phyloP scores from a whole-genome alignment of 1,140 invertebrate genomes.

The Eumeta japonica region DNA sequence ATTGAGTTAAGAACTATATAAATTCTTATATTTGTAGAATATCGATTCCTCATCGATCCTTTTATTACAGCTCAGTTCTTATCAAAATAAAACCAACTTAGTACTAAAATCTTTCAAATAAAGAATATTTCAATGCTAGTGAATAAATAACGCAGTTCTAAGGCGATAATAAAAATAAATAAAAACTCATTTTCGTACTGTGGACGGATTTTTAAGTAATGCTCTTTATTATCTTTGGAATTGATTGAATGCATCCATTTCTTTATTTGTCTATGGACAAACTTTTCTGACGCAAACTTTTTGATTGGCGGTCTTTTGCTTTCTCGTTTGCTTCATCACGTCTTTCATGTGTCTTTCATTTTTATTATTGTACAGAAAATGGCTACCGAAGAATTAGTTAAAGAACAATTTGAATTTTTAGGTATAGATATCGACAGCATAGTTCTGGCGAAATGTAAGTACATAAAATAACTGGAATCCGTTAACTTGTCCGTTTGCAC shows the following conservation, averaged over 20 bases:
- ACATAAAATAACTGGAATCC: constrained; percentile 10
- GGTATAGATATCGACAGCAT: constrained; percentile 46
- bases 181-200: too few relatives aligned
- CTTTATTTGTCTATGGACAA: constrained; percentile 23
- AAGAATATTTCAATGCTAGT: not conserved
- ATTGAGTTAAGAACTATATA: too few relatives aligned
- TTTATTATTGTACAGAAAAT: constrained; percentile 53
- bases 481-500: constrained; percentile 6
- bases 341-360: constrained; percentile 38
- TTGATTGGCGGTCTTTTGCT: constrained; percentile 51
- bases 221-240: too few relatives aligned
- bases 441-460: constrained; percentile 49
- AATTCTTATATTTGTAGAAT: too few relatives aligned
- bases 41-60: too few relatives aligned
- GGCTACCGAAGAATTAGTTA: constrained; percentile 56
- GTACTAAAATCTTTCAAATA: too few relatives aligned
- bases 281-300: constrained; percentile 45
- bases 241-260: too few relatives aligned
- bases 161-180: too few relatives aligned
- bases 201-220: too few relatives aligned
- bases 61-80: too few relatives aligned
- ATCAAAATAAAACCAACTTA: too few relatives aligned
- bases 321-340: too few relatives aligned
- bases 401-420: constrained; percentile 56
- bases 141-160: not conserved